These are phyloP conservation scores for Aix galericulata DNA, from an alignment of 2,113 vertebrate species.

Conservation along the genomic window DNA sequence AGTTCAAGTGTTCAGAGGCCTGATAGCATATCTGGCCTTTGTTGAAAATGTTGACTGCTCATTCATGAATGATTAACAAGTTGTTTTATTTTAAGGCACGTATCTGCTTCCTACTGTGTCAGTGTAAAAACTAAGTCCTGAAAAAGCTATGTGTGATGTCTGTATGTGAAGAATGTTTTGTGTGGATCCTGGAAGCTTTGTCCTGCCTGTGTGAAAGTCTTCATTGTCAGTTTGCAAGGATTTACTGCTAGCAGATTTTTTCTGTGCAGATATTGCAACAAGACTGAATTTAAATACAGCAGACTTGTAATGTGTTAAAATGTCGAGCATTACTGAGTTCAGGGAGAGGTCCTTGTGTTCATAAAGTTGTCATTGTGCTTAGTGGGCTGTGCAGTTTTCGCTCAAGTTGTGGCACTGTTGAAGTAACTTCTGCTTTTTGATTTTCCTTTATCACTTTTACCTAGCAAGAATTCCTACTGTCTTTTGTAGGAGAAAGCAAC, in stretches of 20 bases:
- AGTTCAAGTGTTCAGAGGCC: neutral
- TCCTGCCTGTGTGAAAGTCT: neutral
- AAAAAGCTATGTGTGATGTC: neutral
- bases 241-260: neutral
- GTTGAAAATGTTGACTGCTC: conserved; percentile 42
- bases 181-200: neutral
- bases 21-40: conserved; percentile 28
- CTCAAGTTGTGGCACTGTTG: neutral
- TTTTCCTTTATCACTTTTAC: neutral
- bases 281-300: neutral
- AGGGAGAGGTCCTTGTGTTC: neutral
- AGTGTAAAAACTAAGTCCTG: neutral
- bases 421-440: neutral
- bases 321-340: neutral
- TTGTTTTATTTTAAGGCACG: conserved; percentile 3
- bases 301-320: neutral
- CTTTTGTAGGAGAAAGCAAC: neutral
- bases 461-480: neutral
- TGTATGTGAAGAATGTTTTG: neutral
- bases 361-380: neutral
- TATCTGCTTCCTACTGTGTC: conserved; percentile 16
- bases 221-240: neutral
- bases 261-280: neutral
- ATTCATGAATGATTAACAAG: conserved; percentile 65
- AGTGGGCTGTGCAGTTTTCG: neutral